Percentiles rank a stretch among this genome's conserved stretches.
phyloP scores from a whole-genome alignment of 2,888 invertebrate species.

The Steinernema carpocapsae region DNA sequence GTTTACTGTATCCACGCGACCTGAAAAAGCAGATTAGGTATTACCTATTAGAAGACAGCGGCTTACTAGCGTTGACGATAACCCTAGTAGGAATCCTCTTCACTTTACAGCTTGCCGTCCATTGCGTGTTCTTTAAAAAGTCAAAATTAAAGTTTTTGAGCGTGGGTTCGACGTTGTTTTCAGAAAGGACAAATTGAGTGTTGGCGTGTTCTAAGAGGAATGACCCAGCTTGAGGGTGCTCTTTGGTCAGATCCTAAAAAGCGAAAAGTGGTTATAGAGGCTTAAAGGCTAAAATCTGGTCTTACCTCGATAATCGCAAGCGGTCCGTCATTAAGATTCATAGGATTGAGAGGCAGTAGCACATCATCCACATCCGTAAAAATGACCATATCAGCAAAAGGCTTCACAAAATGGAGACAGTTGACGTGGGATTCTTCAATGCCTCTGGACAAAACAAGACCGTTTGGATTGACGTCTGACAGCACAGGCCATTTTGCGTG shows the following conservation, averaged over 20 bases:
- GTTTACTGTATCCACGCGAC: constrained; percentile 65
- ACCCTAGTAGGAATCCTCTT: constrained; percentile 69
- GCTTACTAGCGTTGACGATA: constrained; percentile 66
- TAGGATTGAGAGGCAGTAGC: constrained; percentile 62
- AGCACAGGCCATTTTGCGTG: constrained; percentile 68
- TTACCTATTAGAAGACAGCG: constrained; percentile 10
- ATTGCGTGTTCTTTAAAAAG: constrained; percentile 60
- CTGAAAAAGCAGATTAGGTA: constrained; percentile 41
- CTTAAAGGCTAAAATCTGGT: background rate
- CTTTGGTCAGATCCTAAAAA: constrained; percentile 57
- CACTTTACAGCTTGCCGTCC: constrained; percentile 63
- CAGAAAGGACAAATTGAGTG: constrained; percentile 58
- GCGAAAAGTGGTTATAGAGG: background rate
- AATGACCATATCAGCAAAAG: constrained; percentile 63
- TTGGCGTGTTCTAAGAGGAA: constrained; percentile 66
- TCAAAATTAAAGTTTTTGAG: constrained; percentile 60
- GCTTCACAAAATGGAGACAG: constrained; percentile 66
- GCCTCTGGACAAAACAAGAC: constrained; percentile 56
- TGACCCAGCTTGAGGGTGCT: constrained; percentile 67
- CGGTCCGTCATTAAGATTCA: constrained; percentile 40
- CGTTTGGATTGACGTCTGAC: constrained; percentile 67
- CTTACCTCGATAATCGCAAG: background rate
- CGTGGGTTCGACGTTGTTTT: constrained; percentile 44
- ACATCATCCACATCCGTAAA: constrained; percentile 68
- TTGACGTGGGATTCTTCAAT: constrained; percentile 68